Evolutionary conservation across 2,888 invertebrate species (phyloP).

Genomic region (Pycnomerus fuliginosus): DNA sequence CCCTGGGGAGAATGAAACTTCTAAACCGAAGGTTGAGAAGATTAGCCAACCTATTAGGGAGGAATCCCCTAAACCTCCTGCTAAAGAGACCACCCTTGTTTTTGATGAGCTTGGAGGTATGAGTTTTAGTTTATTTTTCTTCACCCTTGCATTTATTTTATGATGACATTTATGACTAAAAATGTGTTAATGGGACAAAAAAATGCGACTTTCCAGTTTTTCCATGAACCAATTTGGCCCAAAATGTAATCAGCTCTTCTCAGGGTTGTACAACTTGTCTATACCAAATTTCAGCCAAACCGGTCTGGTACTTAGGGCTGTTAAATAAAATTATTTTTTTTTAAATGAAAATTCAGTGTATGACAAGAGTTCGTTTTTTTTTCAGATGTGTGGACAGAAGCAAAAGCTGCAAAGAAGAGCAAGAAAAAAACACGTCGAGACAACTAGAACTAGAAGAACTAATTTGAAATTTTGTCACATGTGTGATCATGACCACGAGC

Average conservation of each 20-base stretch:
- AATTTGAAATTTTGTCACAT: constrained; percentile 32
- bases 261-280: no score
- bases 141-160: no score
- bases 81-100: constrained; percentile 40
- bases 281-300: no score
- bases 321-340: no score
- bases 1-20: constrained; percentile 26
- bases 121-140: no score
- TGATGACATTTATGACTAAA: no score
- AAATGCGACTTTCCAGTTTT: no score
- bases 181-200: no score
- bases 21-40: constrained; percentile 32
- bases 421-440: constrained; percentile 78
- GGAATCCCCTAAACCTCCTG: constrained; percentile 16
- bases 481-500: constrained; percentile 44
- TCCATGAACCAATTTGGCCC: no score
- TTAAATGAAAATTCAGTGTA: no score
- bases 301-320: no score
- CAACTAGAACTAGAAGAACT: constrained; percentile 52
- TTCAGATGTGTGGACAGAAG: constrained; percentile 74
- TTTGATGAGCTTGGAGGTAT: constrained; percentile 64
- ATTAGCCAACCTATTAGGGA: constrained; percentile 8
- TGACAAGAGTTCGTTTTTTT: constrained; percentile 29
- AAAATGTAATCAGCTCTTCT: no score
- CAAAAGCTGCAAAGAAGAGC: constrained; percentile 70